Base-by-base conservation (phyloP, 2,113 vertebrate genomes). In the Hemiprocne comata region DNA sequence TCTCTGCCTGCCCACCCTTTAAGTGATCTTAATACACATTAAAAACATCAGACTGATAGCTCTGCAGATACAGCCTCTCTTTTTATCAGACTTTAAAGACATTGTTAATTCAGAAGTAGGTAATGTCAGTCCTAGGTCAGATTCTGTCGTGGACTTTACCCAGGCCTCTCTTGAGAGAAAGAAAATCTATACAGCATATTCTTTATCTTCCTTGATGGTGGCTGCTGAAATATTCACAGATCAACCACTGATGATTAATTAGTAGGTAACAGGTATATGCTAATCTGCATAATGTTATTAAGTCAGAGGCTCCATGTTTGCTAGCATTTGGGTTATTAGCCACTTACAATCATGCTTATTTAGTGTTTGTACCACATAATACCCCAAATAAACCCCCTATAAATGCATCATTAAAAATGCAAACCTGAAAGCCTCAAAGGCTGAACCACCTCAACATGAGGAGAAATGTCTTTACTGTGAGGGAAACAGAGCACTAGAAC, bases 101-200 rank as follows among this genome's bases (percentile, higher is more conserved):
- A 5, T 79, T 85, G 67, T 86, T 94, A 94, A 93, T 93, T 92
- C 83, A 85, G 69, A 57, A 93, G 57, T 89, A 86, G 88, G 65
- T 72, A 85, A 11, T 69, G 75, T 84, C 87, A 81, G 76, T 66
- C 44, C 76, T 85, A 2, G 40, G 70, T 76, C 83, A 92, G 79
- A 90, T 92, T 81, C 92, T 90, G 90, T 90, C 88, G 61, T 26
- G 62, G 73, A 57, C 61, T 72, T 94, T 85, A 81, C 38, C 20
- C 61, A 72, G 69, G 28, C 21, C 50, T 11, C 54, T 82, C 0
- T 89, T 94, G 92, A 78, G 74, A 93, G 88, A 94, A 92, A 33
- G 58, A 93, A 96, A 95, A 96, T 96, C 94, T 87, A 92, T 96
- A 87, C 46, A 53, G n/a, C 17, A 3, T 60, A 69, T 71, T 94